These are phyloP conservation scores for Pseudomyrmex dendroicus DNA, from an alignment of 1,140 invertebrate genomes.

Conservation along the genomic window DNA sequence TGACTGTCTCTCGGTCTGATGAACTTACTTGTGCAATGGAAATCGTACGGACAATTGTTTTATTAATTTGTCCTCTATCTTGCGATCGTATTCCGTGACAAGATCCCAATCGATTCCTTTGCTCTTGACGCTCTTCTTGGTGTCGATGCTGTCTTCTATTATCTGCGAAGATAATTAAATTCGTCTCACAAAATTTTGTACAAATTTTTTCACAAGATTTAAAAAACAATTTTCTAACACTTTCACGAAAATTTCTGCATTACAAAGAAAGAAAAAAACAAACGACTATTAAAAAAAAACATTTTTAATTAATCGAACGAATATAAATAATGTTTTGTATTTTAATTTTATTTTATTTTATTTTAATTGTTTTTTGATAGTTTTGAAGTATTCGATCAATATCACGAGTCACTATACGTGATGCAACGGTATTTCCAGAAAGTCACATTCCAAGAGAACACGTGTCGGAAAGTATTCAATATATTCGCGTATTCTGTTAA, in stretches of 20 bases:
- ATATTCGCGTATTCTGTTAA: background rate
- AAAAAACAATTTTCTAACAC: too few species aligned
- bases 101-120: conserved; percentile 89
- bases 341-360: too few species aligned
- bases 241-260: too few species aligned
- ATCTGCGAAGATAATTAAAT: conserved; percentile 72
- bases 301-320: too few species aligned
- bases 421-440: background rate
- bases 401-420: too few species aligned
- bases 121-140: conserved; percentile 85
- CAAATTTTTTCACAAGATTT: background rate
- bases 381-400: background rate
- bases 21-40: conserved; percentile 87
- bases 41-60: conserved; percentile 86
- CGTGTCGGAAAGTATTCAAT: too few species aligned
- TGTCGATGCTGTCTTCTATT: conserved; percentile 85
- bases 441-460: background rate
- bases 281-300: too few species aligned
- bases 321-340: too few species aligned
- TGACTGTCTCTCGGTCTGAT: background rate
- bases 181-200: background rate
- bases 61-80: conserved; percentile 89
- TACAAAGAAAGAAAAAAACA: too few species aligned
- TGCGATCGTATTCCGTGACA: conserved; percentile 91
- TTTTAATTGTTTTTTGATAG: too few species aligned